phyloP scores from a whole-genome alignment of 2,113 vertebrate genomes.

The Trogon melanurus region DNA sequence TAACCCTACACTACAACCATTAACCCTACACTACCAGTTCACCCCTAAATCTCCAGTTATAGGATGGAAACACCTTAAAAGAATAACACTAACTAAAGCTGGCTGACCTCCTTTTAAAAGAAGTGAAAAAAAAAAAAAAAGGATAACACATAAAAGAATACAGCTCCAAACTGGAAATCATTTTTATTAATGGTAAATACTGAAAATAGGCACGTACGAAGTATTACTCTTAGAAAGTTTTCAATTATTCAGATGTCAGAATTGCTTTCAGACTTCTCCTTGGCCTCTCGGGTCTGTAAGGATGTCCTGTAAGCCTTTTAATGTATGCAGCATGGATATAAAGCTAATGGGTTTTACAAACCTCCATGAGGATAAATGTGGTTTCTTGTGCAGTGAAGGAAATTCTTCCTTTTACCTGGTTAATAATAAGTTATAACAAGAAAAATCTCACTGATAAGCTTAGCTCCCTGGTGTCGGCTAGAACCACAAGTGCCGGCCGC shows the following conservation, averaged over 20 bases:
- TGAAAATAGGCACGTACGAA: background rate
- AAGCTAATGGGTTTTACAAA: background rate
- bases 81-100: background rate
- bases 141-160: background rate
- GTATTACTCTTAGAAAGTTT: background rate
- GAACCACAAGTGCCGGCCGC: background rate
- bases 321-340: background rate
- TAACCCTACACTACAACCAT: too few relatives aligned
- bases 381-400: background rate
- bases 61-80: background rate
- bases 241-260: background rate
- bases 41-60: background rate
- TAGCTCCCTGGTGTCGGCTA: background rate
- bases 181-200: background rate
- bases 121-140: background rate
- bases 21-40: too few relatives aligned
- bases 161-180: background rate
- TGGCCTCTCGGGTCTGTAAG: background rate
- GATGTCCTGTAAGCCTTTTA: background rate
- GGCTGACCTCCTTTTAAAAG: background rate
- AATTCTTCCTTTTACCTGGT: background rate
- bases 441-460: background rate
- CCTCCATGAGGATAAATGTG: background rate
- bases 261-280: background rate
- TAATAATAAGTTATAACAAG: background rate